Base-by-base conservation (phyloP, 2,113 vertebrate species). In the Mesembrinibis cayennensis region DNA sequence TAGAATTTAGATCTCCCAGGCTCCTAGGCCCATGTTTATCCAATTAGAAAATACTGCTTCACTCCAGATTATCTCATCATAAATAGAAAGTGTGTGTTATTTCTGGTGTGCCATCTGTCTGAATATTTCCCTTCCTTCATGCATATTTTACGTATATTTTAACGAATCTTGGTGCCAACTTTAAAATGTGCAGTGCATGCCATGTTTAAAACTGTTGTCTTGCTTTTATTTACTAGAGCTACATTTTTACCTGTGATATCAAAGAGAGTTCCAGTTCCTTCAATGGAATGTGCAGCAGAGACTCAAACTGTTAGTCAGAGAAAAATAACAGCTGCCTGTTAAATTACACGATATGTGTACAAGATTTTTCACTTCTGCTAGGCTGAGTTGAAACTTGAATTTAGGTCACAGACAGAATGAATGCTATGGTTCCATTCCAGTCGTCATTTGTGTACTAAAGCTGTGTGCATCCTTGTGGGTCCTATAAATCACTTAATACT, bases 61-160 rank as follows among this genome's bases (percentile, higher is more conserved):
- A n/a, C 26, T 95, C 47, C 58, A 91, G 85, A 95, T 94, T 90
- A 58, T 65, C 36, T 82, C 19, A 15, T 95, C 77, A 66, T 87
- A 96, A 95, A 90, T 49, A 94, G 72, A 81, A 95, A 94, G 27
- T 69, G 27, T 93, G 21, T 86, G 55, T 95, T 96, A 94, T 93
- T 95, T 92, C 66, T 90, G 50, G 32, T 92, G 42, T 94, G 56
- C 67, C 66, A 94, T 96, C 86, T 96, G 90, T 36, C 73, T 92
- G 44, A 84, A 55, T 85, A 82, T 92, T 95, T 94, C 53, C 38
- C 36, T 91, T 78, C 63, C 59, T 81, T 93, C 55, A 22, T 73
- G 42, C 45, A 50, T 85, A 89, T 94, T 85, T 95, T 82, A 77
- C 10, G 1, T 78, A 55, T 12, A 80, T 91, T 67, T 87, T 94